These are phyloP conservation scores for Danio albolineatus DNA, from an alignment of 2,797 vertebrate genomes.

Conservation along the genomic window DNA sequence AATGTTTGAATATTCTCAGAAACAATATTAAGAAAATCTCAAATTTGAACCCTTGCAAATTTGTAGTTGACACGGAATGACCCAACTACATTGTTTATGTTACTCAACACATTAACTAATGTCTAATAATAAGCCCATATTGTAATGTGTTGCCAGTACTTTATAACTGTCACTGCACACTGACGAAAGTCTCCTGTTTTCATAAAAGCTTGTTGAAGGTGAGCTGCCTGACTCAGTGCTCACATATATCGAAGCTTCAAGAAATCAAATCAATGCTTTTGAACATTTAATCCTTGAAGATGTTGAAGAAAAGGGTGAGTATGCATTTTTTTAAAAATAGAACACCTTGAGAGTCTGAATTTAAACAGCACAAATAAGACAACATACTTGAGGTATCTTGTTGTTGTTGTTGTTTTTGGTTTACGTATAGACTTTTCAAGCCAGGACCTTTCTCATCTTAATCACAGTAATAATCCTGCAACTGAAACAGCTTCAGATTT, in stretches of 20 bases:
- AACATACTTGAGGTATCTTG: not conserved
- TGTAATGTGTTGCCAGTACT: too few relatives aligned
- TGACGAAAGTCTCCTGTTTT: not conserved
- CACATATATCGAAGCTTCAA: conserved; percentile 82
- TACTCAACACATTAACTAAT: too few relatives aligned
- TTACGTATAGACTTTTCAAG: conserved; percentile 55
- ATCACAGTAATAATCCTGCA: conserved; percentile 63
- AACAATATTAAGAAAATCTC: too few relatives aligned
- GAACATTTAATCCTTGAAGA: conserved; percentile 84
- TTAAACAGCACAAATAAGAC: not conserved
- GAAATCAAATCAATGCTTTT: conserved; percentile 75
- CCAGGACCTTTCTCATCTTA: conserved; percentile 60
- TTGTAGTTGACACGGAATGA: too few relatives aligned
- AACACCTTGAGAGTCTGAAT: not conserved
- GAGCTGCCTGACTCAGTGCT: conserved; percentile 81
- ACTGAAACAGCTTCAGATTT: conserved; percentile 64
- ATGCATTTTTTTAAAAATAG: not conserved
- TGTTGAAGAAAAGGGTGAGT: conserved; percentile 71
- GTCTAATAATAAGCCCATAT: too few relatives aligned
- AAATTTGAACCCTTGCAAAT: too few relatives aligned
- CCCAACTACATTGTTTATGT: too few relatives aligned
- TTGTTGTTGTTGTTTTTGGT: not conserved
- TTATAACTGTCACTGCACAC: not conserved
- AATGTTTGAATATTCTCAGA: too few relatives aligned
- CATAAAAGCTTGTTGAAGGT: conserved; percentile 63